These are phyloP conservation scores for Phymatocera aterrima DNA, from an alignment of 2,888 invertebrate genomes.

Conservation along the genomic window DNA sequence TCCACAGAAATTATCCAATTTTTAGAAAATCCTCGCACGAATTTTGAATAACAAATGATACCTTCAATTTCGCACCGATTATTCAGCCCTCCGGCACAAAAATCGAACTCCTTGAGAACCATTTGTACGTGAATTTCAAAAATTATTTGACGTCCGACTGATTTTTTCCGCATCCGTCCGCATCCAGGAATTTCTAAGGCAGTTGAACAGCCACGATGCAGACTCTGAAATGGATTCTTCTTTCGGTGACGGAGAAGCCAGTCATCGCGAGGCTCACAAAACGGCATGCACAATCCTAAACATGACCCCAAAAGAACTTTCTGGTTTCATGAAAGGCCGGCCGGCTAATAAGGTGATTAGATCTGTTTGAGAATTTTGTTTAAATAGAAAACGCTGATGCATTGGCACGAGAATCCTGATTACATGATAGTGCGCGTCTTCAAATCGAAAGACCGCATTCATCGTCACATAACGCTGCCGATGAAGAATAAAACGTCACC, in stretches of 20 bases:
- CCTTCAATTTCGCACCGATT: too few species aligned
- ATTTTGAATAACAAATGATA: too few species aligned
- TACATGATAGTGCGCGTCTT: neutral
- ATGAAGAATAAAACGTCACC: neutral
- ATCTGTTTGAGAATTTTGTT: neutral
- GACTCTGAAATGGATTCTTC: slow-evolving; percentile 46
- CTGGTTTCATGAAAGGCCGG: slow-evolving; percentile 56
- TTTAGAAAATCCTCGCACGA: neutral
- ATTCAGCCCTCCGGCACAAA: too few species aligned
- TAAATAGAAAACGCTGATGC: neutral
- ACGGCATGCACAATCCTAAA: slow-evolving; percentile 62
- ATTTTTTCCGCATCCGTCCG: too few species aligned
- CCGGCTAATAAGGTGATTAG: slow-evolving; percentile 35
- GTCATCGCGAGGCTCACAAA: slow-evolving; percentile 59
- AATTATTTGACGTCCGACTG: too few species aligned
- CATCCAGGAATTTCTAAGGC: slow-evolving; percentile 53
- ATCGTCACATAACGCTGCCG: neutral
- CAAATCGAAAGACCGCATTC: neutral
- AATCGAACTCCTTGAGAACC: too few species aligned
- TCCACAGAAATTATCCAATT: too few species aligned
- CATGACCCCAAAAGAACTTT: slow-evolving; percentile 60
- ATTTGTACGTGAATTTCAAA: too few species aligned
- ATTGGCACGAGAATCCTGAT: neutral
- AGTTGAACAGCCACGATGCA: slow-evolving; percentile 48
- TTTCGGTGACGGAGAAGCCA: slow-evolving; percentile 53